Evolutionary conservation across 2,888 invertebrate genomes (phyloP).

Genomic region (Latheticus oryzae): DNA sequence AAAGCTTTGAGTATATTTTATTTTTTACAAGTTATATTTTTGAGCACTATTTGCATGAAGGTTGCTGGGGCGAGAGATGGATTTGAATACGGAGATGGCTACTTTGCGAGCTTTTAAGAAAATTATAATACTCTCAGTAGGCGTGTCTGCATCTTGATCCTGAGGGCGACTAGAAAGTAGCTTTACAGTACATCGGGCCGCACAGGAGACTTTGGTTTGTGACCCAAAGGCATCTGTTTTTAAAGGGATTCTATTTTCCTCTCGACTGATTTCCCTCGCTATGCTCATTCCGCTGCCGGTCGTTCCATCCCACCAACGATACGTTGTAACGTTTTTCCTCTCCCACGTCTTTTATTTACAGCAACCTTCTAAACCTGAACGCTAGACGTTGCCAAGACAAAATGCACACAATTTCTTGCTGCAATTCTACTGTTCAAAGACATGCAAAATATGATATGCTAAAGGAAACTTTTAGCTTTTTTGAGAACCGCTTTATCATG

Average conservation of each 20-base stretch:
- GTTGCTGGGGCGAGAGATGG: background rate
- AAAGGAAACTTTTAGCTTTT: no score
- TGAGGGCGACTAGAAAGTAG: slow-evolving; percentile 35
- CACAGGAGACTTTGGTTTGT: slow-evolving; percentile 52
- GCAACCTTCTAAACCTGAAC: slow-evolving; percentile 14
- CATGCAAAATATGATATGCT: no score
- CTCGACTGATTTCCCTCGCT: slow-evolving; percentile 52
- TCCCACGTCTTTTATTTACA: slow-evolving; percentile 24
- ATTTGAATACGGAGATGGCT: slow-evolving; percentile 4
- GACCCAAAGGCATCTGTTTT: slow-evolving; percentile 62
- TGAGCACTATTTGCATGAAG: slow-evolving; percentile 6
- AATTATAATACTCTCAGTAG: slow-evolving; percentile 45
- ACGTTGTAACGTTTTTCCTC: slow-evolving; percentile 32
- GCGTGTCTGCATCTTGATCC: slow-evolving; percentile 20
- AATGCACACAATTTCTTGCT: slow-evolving; percentile 3
- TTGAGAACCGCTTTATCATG: no score
- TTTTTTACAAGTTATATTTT: background rate
- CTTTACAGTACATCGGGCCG: slow-evolving; percentile 47
- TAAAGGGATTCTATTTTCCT: slow-evolving; percentile 58
- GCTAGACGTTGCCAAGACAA: slow-evolving; percentile 10
- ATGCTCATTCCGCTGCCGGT: slow-evolving; percentile 39
- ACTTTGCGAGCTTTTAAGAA: slow-evolving; percentile 30
- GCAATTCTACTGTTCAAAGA: slow-evolving; percentile 1
- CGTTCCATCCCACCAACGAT: slow-evolving; percentile 37
- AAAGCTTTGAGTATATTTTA: background rate